Conservation (phyloP, 1,140 invertebrate species). For the Drosophila ohnishii region DNA sequence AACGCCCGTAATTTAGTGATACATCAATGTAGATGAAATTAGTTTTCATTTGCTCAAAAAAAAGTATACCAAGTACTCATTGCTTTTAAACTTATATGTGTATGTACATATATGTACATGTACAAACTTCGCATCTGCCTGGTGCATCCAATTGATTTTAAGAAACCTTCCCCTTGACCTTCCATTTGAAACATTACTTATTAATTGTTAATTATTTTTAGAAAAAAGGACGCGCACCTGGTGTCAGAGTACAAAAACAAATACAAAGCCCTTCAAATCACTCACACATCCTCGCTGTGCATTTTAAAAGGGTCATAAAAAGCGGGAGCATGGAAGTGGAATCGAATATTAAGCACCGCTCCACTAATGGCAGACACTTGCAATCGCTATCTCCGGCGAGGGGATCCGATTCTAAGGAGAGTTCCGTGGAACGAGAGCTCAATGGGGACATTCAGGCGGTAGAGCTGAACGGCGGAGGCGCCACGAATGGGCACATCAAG, state of each 20-base stretch:
- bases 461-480: slow-evolving; percentile 65
- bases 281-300: slow-evolving; percentile 12
- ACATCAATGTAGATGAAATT: not conserved
- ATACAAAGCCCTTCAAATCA: slow-evolving; percentile 2
- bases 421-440: slow-evolving; percentile 79
- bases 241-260: slow-evolving; percentile 65
- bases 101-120: not conserved
- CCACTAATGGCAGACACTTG: slow-evolving; percentile 43
- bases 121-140: not conserved
- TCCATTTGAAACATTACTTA: not conserved
- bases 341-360: slow-evolving; percentile 53
- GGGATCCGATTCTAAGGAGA: slow-evolving; percentile 75
- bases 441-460: slow-evolving; percentile 78
- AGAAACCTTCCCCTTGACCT: not conserved
- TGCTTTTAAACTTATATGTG: not conserved
- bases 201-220: not conserved
- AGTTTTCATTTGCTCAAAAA: not conserved
- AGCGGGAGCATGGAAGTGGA: slow-evolving; percentile 65
- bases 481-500: slow-evolving; percentile 69
- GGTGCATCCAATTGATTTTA: slow-evolving; percentile 1
- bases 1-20: no score
- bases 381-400: not conserved
- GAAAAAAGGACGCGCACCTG: slow-evolving; percentile 58
- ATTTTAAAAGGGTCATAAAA: slow-evolving; percentile 23
- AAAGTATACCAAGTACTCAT: not conserved